Evolutionary conservation across 2,888 invertebrate species (phyloP).

Genomic region (Trichogramma dendrolimi): DNA sequence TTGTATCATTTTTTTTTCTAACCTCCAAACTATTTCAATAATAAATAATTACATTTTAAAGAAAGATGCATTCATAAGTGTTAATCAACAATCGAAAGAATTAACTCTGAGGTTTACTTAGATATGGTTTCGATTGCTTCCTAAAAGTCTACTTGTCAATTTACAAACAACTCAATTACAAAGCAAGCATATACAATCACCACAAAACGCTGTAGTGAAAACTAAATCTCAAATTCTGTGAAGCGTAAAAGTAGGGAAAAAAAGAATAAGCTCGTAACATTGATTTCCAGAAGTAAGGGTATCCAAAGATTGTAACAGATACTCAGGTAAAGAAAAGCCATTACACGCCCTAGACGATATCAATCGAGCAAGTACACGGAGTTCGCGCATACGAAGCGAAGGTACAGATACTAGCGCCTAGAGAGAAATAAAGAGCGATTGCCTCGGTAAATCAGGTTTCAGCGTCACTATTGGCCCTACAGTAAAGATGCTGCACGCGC

Average conservation of each 20-base stretch:
- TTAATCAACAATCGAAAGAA: too few relatives aligned
- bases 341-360: conserved; percentile 49
- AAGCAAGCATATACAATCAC: too few relatives aligned
- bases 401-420: conserved; percentile 45
- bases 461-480: conserved; percentile 26
- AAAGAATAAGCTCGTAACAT: not conserved
- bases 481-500: conserved; percentile 27
- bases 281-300: conserved; percentile 29
- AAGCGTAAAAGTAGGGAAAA: not conserved
- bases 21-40: too few relatives aligned
- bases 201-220: too few relatives aligned
- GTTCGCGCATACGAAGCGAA: conserved; percentile 28
- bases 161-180: too few relatives aligned
- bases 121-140: too few relatives aligned
- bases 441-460: conserved; percentile 51
- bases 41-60: too few relatives aligned
- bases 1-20: too few relatives aligned
- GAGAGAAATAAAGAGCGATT: conserved; percentile 54
- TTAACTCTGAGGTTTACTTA: too few relatives aligned
- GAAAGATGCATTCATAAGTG: too few relatives aligned
- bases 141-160: too few relatives aligned
- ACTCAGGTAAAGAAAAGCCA: conserved; percentile 53
- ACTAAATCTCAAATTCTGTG: too few relatives aligned
- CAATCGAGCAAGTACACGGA: conserved; percentile 45
- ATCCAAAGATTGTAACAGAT: conserved; percentile 24